phyloP scores from a whole-genome alignment of 2,888 invertebrate species.

The Drosophila fulvimacula region DNA sequence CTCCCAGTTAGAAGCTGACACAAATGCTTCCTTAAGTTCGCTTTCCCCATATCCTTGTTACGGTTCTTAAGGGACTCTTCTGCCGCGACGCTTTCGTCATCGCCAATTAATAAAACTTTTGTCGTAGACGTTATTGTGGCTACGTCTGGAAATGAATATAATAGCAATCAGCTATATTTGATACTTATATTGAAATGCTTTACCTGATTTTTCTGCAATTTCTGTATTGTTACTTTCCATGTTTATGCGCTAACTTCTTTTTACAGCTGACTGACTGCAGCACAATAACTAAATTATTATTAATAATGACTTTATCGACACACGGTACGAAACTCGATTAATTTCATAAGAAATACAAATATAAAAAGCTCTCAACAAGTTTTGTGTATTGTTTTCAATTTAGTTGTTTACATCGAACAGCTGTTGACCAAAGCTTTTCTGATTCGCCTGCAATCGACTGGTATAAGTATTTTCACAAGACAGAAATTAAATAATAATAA shows the following conservation, averaged over 20 bases:
- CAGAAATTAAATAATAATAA: too few relatives aligned
- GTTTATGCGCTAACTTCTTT: neutral
- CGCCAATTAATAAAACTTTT: constrained; percentile 29
- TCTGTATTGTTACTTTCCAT: constrained; percentile 10
- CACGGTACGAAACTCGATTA: neutral
- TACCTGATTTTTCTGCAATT: constrained; percentile 6
- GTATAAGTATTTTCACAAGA: too few relatives aligned
- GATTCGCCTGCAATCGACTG: too few relatives aligned
- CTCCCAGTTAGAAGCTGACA: constrained; percentile 16
- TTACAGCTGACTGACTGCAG: constrained; percentile 9
- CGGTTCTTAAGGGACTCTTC: neutral
- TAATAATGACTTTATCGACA: rapidly evolving
- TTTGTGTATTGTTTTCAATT: neutral
- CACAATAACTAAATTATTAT: too few relatives aligned
- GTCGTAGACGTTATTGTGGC: neutral
- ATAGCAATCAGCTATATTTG: neutral
- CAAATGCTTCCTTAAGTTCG: constrained; percentile 13
- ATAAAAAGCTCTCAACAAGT: neutral
- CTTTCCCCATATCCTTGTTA: neutral
- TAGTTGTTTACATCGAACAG: too few relatives aligned
- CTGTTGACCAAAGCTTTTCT: too few relatives aligned
- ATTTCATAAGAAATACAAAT: constrained; percentile 29
- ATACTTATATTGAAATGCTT: neutral
- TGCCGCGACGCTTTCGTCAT: neutral
- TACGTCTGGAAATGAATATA: neutral